phyloP scores from a whole-genome alignment of 1,140 invertebrate genomes.

The Yoshiicerus persimilis region DNA sequence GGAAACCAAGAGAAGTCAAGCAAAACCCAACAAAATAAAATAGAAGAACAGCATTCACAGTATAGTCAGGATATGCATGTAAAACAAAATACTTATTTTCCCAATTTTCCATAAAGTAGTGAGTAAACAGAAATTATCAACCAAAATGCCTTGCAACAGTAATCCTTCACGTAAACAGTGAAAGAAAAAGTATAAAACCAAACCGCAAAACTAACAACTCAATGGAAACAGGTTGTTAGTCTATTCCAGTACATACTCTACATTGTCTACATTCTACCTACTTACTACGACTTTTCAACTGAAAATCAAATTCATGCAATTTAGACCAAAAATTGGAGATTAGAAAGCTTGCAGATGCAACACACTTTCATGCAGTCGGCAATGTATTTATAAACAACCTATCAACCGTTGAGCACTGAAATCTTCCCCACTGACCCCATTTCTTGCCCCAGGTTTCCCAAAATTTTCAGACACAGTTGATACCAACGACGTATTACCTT shows the following conservation, averaged over 20 bases:
- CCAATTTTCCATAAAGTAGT: no score
- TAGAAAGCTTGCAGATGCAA: background rate
- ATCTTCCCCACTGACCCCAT: slow-evolving; percentile 26
- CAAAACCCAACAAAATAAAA: background rate
- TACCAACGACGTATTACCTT: slow-evolving; percentile 62
- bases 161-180: no score
- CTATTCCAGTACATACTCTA: no score
- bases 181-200: no score
- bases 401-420: slow-evolving; percentile 32
- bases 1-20: background rate
- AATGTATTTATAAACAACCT: slow-evolving; percentile 26
- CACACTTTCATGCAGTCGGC: background rate
- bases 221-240: no score
- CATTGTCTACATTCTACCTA: no score
- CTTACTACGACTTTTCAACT: background rate
- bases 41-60: no score
- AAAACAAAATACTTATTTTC: no score
- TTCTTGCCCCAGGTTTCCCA: slow-evolving; percentile 38
- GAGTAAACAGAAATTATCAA: no score
- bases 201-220: no score
- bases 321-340: background rate
- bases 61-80: no score
- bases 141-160: no score
- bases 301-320: background rate
- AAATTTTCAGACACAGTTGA: slow-evolving; percentile 21